Percentiles rank a stretch among this genome's conserved stretches.
These are phyloP conservation scores for Gryllus longicercus DNA, from an alignment of 2,888 invertebrate genomes.

Conservation along the genomic window DNA sequence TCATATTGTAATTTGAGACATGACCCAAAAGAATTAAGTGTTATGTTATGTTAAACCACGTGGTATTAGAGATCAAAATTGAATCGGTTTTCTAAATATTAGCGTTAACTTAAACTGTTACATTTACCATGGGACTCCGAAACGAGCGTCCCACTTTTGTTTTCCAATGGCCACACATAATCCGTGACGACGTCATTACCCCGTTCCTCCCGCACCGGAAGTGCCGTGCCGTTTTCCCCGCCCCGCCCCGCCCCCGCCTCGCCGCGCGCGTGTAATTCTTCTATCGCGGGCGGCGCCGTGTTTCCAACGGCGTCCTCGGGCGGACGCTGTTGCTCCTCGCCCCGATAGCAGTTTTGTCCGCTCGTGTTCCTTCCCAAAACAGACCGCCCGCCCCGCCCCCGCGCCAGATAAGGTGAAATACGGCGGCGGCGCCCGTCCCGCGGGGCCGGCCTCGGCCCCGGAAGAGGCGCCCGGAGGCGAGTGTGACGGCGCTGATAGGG, in stretches of 20 bases:
- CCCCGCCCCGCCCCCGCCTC: background rate
- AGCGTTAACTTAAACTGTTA: too few species aligned
- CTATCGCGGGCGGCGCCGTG: background rate
- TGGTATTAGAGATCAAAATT: too few species aligned
- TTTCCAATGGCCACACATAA: background rate
- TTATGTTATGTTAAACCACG: too few species aligned
- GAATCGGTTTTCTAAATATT: too few species aligned
- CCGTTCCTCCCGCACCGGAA: background rate
- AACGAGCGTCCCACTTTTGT: too few species aligned
- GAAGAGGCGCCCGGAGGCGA: too few species aligned
- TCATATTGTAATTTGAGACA: too few species aligned
- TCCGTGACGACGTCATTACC: background rate
- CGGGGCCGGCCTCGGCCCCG: background rate
- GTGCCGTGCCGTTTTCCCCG: too few species aligned
- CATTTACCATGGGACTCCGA: too few species aligned
- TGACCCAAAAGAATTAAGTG: too few species aligned
- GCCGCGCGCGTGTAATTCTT: conserved; percentile 2
- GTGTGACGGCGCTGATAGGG: too few species aligned
- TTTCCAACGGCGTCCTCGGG: background rate
- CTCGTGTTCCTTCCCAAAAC: background rate
- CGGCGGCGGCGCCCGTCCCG: background rate
- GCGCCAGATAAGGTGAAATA: background rate
- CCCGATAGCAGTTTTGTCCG: conserved; percentile 17
- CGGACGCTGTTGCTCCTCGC: background rate
- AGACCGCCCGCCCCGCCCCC: background rate